Percentiles rank a stretch among this genome's conserved stretches.
Evolutionary conservation across 2,888 invertebrate genomes (phyloP).

Genomic region (Conchocele bisecta): DNA sequence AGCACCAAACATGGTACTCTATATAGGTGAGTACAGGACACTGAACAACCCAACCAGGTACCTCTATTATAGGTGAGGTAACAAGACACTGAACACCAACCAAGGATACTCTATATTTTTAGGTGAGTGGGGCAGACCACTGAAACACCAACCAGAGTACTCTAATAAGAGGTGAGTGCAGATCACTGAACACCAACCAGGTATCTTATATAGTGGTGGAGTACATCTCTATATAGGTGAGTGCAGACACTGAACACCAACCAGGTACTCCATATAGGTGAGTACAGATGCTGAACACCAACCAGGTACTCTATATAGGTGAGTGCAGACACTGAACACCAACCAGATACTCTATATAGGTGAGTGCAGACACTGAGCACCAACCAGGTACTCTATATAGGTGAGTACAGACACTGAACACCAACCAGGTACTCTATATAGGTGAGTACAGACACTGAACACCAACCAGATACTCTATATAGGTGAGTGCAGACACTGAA

Average conservation of each 20-base stretch:
- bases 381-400: not conserved
- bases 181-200: not conserved
- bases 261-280: not conserved
- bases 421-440: not conserved
- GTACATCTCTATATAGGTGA: not conserved
- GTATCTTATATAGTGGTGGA: not conserved
- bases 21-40: too few species aligned
- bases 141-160: too few species aligned
- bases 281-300: not conserved
- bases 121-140: too few species aligned
- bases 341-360: not conserved
- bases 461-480: not conserved
- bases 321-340: not conserved
- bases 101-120: not conserved
- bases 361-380: not conserved
- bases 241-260: not conserved
- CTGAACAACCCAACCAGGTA: too few species aligned
- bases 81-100: not conserved
- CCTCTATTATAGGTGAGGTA: slow-evolving; percentile 49
- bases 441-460: not conserved
- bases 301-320: not conserved
- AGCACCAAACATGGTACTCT: too few species aligned
- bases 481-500: not conserved
- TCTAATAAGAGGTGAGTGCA: too few species aligned
- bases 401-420: not conserved